Conservation (phyloP, 2,113 vertebrate species). For the Heteronetta atricapilla region DNA sequence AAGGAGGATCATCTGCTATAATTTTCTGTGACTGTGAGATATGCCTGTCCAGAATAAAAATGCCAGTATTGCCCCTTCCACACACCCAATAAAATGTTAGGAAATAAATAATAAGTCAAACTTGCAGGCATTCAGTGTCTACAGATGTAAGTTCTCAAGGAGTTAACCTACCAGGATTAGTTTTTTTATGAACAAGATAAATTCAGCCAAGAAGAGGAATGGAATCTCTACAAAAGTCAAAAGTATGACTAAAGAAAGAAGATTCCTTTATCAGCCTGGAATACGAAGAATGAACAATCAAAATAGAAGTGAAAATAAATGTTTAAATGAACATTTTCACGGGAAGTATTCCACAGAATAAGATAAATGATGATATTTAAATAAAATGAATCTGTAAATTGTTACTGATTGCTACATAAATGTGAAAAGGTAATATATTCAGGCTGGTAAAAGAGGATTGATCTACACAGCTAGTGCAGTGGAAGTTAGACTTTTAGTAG, state of each 20-base stretch:
- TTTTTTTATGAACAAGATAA: neutral
- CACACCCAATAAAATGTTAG: neutral
- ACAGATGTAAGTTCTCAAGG: neutral
- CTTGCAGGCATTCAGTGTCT: neutral
- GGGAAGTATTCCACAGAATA: neutral
- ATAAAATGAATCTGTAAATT: conserved; percentile 5
- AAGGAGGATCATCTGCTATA: neutral
- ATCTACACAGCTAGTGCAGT: neutral
- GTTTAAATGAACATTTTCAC: conserved; percentile 22
- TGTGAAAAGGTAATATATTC: neutral
- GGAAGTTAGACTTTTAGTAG: neutral
- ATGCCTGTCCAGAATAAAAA: neutral
- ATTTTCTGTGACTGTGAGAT: neutral
- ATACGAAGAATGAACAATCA: neutral
- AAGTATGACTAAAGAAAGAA: neutral
- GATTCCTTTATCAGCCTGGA: neutral
- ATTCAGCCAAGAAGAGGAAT: neutral
- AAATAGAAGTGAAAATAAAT: neutral
- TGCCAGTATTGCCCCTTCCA: neutral
- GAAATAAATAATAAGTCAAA: neutral
- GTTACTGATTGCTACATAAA: neutral
- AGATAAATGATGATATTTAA: conserved; percentile 4
- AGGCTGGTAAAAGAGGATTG: neutral
- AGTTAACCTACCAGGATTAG: conserved; percentile 12
- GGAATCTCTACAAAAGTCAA: neutral